Evolutionary conservation across 2,113 vertebrate genomes (phyloP), one percentile per base, ranked within the genome.

Genomic region (Hypomesus transpacificus): DNA sequence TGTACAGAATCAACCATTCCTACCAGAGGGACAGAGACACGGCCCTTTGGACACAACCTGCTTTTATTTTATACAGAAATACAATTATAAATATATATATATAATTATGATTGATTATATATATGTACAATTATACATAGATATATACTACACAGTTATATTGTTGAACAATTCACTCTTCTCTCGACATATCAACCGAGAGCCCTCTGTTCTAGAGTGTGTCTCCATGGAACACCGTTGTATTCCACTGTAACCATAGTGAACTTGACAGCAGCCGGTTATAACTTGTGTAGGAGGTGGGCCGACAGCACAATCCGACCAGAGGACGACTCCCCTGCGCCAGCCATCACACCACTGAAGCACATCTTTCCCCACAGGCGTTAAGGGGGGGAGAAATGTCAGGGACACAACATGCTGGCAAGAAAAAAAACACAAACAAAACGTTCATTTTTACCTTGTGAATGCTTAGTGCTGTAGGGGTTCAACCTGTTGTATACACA

Each of bases 401-500:
- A 22, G 13, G 78, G 77, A 80, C 80, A 77, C 80, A 67, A 87
- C 81, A 78, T 3, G 81, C 80, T 80, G 83, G 80, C 69, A 77
- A 78, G n/a, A 82, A 82, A 83, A 69, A 76, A 69, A 21, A 91
- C 89, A 89, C 85, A 92, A 11, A 46, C 39, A 7, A 46, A 89
- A 92, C 92, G 89, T 94, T 95, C 93, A 96, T 98, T 96, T 90
- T 94, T 96, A 96, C 94, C 95, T 96, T 98, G 96, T 96, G 94
- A 96, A 96, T 96, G 94, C 95, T 93, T 96, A 94, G 95, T 98
- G 95, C 94, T 96, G 95, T 97, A 95, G 95, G 94, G 95, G 88
- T 94, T 95, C 93, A 90, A 95, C 89, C 87, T 94, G 95, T 96
- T 96, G 95, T 96, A 96, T 93, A 96, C 88, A 90, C 96, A 96